Evolutionary conservation across 2,888 invertebrate genomes (phyloP).

Genomic region (Cryptocephalus moraei): DNA sequence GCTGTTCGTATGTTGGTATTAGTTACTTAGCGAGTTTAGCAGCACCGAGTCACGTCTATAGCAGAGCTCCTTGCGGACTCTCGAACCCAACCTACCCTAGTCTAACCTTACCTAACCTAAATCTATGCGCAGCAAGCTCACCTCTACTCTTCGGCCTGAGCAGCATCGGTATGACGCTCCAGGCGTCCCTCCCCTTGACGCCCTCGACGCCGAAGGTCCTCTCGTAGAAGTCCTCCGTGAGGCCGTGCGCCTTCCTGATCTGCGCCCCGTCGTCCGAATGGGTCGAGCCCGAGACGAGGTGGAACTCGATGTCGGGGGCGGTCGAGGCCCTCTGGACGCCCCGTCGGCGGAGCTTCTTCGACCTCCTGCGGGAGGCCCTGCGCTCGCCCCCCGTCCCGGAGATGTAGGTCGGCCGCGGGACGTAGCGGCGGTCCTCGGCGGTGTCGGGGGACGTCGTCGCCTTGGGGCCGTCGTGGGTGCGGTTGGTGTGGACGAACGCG

Average conservation of each 20-base stretch:
- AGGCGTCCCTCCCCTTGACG: slow-evolving; percentile 66
- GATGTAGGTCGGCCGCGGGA: too few relatives aligned
- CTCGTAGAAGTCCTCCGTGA: slow-evolving; percentile 64
- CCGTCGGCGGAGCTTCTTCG: too few relatives aligned
- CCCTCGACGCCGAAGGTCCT: slow-evolving; percentile 53
- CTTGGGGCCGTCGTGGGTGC: slow-evolving; percentile 48
- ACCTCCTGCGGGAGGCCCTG: too few relatives aligned
- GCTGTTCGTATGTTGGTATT: too few relatives aligned
- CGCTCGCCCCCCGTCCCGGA: too few relatives aligned
- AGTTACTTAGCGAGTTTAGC: too few relatives aligned
- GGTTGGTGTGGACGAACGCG: slow-evolving; percentile 84
- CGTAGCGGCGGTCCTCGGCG: slow-evolving; percentile 3
- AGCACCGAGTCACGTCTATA: too few relatives aligned
- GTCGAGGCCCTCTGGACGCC: too few relatives aligned
- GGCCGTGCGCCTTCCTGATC: slow-evolving; percentile 67
- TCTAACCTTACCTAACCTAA: too few relatives aligned
- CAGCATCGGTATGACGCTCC: slow-evolving; percentile 77
- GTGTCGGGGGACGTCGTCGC: slow-evolving; percentile 55
- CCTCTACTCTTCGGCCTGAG: slow-evolving; percentile 80
- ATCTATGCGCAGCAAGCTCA: too few relatives aligned
- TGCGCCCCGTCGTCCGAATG: slow-evolving; percentile 80
- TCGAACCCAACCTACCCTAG: too few relatives aligned
- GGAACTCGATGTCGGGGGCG: slow-evolving; percentile 76
- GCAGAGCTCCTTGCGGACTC: too few relatives aligned
- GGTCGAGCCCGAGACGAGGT: slow-evolving; percentile 79